Base-by-base conservation (phyloP, 2,113 vertebrate genomes). In the Cygnus atratus region DNA sequence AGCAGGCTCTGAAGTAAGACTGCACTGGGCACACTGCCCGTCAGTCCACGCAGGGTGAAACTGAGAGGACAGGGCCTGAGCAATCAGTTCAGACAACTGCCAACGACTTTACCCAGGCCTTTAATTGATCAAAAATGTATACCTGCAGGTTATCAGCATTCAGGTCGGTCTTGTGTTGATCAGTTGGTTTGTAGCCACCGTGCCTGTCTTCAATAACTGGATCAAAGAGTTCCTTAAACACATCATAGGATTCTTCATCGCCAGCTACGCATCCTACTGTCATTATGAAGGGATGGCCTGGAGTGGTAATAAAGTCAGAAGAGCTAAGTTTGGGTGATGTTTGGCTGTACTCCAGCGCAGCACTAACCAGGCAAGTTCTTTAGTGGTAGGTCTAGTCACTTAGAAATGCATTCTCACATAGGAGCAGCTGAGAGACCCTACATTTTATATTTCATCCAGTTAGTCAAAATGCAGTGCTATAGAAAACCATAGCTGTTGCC, bases 211-310 rank as follows among this genome's bases (percentile, higher is more conserved):
- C 68, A 50, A 99, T 99, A 89, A 99, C 97, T 20, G 99, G 99
- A 97, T 99, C 99, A 96, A 99, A 98, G 54, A 99, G 98, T 29
- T 99, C 99, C 86, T 98, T 98, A 97, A 99, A 99, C 59, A 99
- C 98, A 0, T 98, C 98, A 67, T 99, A 99, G 0, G 97, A 98
- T 84, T 99, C 99, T 97, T 99, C 99, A 84, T 99, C 99, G 41
- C 99, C 99, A 62, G 99, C 99, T 73, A 99, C 99, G 1, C 98
- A 99, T 92, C 99, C 99, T 97, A 99, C 99, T 1, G 99, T 99
- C 99, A 99, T 98, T 96, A 99, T 99, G 97, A 97, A 99, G 52
- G 99, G 99, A 92, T 99, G 99, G 59, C 99, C 99, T 99, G 67
- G 59, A 97, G 90, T 88, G 78, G 96, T 73, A 90, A 95, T 83